Evolutionary conservation across 2,888 invertebrate species (phyloP), one percentile per base, ranked within the genome.

Genomic region (Phortica okadai): DNA sequence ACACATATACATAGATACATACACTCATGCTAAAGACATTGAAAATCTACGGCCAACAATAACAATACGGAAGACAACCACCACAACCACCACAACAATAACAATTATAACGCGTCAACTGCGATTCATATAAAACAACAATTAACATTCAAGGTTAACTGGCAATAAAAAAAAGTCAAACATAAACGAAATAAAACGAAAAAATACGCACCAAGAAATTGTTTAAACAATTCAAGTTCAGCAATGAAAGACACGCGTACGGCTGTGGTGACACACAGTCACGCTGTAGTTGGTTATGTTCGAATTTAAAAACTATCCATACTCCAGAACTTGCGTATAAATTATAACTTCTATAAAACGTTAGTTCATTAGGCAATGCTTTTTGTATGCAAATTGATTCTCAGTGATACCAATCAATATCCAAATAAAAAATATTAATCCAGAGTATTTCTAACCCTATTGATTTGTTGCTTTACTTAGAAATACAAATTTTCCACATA

Each of bases 111-210:
- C 33, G 33, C 33, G 59, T 44, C 42, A 72, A 62, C 42, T 56
- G 70, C 72, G 21, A 88, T 87, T 82, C 81, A 86, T 83, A 84
- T 83, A 81, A 87, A 86, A 82, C 85, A 81, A 82, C 85, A 86
- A 88, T 88, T 84, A 86, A 82, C 79, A 82, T 82, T 87, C 88
- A 88, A 86, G 86, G 86, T 88, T 88, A 86, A 86, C 88, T 87
- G 88, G 88, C 86, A 86, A 87, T 80, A 77, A 79, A 78, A 74
- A 70, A 3, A 74, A 64, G 7, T 6, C 7, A 64, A 66, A 62
- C 42, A 74, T 74, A 54, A 74, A 50, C 25, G 64, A 64, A 74
- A 64, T 33, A 44, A 56, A 8, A 50, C 50, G 58, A 50, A 6
- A 6, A 74, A 62, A 33, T 14, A 66, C 14, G 64, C 41, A 33